A percentile compares a stretch with the other conserved stretches of the same genome.
Evolutionary conservation across 2,113 vertebrate genomes (phyloP).

Genomic region (Romanogobio albipinnatus): DNA sequence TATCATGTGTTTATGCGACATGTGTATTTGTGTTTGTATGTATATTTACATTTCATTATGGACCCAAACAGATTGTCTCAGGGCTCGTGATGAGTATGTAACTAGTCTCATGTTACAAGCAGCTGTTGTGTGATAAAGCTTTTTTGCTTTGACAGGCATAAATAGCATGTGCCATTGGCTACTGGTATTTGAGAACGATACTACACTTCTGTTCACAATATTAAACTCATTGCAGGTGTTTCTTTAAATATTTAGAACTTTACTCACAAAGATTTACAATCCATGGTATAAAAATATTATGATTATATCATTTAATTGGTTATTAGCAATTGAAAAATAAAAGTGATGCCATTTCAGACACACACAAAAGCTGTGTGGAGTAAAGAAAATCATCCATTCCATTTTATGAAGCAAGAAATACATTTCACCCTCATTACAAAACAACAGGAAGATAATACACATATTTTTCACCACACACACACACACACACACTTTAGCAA

Average conservation of each 20-base stretch:
- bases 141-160: conserved; percentile 31
- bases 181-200: neutral
- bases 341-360: neutral
- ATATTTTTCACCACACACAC: neutral
- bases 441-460: conserved; percentile 31
- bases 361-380: neutral
- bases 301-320: neutral
- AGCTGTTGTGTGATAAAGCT: conserved; percentile 45
- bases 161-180: neutral
- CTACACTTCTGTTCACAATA: neutral
- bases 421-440: conserved; percentile 18
- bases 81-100: conserved; percentile 24
- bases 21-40: conserved; percentile 24
- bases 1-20: neutral
- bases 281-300: neutral
- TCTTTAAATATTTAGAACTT: neutral
- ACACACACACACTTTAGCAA: conserved; percentile 5
- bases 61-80: conserved; percentile 13
- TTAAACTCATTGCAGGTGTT: conserved; percentile 12
- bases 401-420: conserved; percentile 28
- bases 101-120: conserved; percentile 28
- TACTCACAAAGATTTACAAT: neutral
- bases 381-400: neutral
- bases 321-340: neutral
- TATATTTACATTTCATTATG: conserved; percentile 14